Percentiles rank a stretch among this genome's conserved stretches.
These are phyloP conservation scores for Cryptoprocta ferox DNA, from an alignment of 2,797 vertebrate genomes.

Conservation along the genomic window DNA sequence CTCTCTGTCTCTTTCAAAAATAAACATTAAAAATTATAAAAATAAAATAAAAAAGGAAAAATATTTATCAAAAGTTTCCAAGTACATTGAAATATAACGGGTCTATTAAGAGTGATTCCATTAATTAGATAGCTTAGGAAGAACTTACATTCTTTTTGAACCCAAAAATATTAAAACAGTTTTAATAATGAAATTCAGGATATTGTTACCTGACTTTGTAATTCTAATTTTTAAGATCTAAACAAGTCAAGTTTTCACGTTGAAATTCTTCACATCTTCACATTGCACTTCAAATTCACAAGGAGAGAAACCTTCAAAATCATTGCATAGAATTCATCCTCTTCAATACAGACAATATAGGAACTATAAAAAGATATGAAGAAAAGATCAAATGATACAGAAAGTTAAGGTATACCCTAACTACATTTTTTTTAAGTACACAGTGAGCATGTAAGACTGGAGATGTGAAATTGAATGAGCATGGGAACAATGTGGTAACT, in stretches of 20 bases:
- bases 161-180: not conserved
- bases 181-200: not conserved
- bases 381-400: not conserved
- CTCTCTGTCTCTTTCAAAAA: too few species aligned
- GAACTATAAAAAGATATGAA: not conserved
- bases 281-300: not conserved
- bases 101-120: not conserved
- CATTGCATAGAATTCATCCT: not conserved
- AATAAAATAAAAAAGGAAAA: not conserved
- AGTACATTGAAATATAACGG: not conserved
- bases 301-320: not conserved
- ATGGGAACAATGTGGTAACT: not conserved
- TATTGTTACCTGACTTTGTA: not conserved
- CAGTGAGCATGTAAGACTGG: not conserved
- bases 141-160: not conserved
- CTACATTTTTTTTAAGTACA: not conserved
- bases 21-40: too few species aligned
- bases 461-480: not conserved
- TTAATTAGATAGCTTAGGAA: not conserved
- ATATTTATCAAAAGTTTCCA: not conserved
- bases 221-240: not conserved
- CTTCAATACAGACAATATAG: not conserved
- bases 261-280: not conserved
- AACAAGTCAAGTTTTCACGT: not conserved
- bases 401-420: not conserved